Evolutionary conservation across 2,797 vertebrate genomes (phyloP), one percentile per base, ranked within the genome.

Genomic region (Sebastes aleutianus): DNA sequence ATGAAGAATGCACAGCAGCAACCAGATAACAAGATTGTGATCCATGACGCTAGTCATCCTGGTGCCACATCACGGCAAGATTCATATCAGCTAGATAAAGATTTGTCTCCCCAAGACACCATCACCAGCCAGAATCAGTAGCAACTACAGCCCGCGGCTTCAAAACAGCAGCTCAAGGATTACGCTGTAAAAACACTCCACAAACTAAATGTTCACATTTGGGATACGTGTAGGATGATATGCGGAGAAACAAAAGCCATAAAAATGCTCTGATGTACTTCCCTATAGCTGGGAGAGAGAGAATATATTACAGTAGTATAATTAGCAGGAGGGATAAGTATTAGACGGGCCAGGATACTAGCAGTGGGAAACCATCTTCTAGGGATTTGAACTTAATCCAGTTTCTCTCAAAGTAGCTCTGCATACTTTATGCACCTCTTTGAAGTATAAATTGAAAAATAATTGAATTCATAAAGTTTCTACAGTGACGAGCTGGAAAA

Each of bases 371-470:
- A 88, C 56, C 84, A 81, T 91, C 84, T 93, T 92, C 83, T 24
- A 81, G 88, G 90, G 91, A 93, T 92, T 94, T 92, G 75, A 88
- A 91, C 85, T 74, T 94, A 94, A 94, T 94, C 92, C 87, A 80
- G 83, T 92, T 92, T 89, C 80, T 89, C 88, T 88, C 74, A 83
- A 89, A 90, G 88, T 85, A 89, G 82, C 88, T 83, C 79, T 85
- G 70, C 74, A 31, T 79, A 67, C 84, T 72, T 66, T 79, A 74
- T 78, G 85, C 76, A 71, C 67, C 63, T 89, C 91, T 93, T 94
- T 95, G 93, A 94, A 92, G 93, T 94, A 91, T 78, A 93, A 95
- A 93, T 92, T 79, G 57, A 80, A 83, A 83, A 83, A 83, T 4
- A 92, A 90, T 70, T 70, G 63, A 75, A 90, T 79, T 70, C 76